Base-by-base conservation (phyloP, 2,113 vertebrate species). In the Vombatus ursinus region DNA sequence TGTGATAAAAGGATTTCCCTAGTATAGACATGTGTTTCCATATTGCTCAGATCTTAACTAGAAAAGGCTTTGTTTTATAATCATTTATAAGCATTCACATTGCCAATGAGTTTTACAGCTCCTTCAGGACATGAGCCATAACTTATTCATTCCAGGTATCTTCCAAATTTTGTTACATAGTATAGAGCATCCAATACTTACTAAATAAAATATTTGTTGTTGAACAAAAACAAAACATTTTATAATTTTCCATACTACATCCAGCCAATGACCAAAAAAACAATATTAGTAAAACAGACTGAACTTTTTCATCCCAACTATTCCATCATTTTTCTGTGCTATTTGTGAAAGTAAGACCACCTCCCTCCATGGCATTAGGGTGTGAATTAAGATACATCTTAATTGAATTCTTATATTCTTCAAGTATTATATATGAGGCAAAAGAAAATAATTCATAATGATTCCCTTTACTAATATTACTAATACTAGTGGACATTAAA, bases 311-410 rank as follows among this genome's bases (percentile, higher is more conserved):
- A 89, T 94, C 94, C 77, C 37, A 94, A 77, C 90, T 52, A 77
- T 48, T 50, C 57, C 95, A 96, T 93, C 89, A 54, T 90, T 90
- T 91, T 90, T 97, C 94, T 61, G 92, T 97, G 95, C 57, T 96
- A 95, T 97, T 97, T 97, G 92, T 90, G 94, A 96, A 95, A 94
- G 93, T 89, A 97, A 97, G 94, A 93, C 84, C 94, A 92, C 97
- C 89, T 95, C 95, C 91, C 96, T 97, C 91, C 91, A 93, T 94
- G 94, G 49, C 93, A n/a, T 77, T 77, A 16, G 61, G 31, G 12
- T 77, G 14, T 77, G 14, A 77, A n/a, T 77, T 37, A 68, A 68
- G 31, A 37, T 68, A 9, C 8, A 54, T 26, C 54, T 57, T 68
- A 61, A 31, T 61, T 61, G 57, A 57, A 28, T 57, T 57, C 23